Percentiles rank a stretch among this genome's conserved stretches.
phyloP scores from a whole-genome alignment of 2,113 vertebrate genomes.

The Hippocampus abdominalis region DNA sequence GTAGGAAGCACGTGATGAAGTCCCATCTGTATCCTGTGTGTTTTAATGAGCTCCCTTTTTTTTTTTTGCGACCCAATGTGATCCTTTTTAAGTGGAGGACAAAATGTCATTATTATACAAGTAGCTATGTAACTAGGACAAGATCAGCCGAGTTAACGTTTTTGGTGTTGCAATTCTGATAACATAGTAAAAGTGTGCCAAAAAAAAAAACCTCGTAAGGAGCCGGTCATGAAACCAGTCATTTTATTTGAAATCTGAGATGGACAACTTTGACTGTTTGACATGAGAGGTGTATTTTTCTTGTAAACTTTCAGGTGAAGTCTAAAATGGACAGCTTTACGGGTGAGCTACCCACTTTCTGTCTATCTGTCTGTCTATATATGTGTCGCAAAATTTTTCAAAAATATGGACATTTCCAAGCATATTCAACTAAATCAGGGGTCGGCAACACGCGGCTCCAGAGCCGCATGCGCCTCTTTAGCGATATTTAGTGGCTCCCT shows the following conservation, averaged over 20 bases:
- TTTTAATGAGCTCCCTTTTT: conserved; percentile 39
- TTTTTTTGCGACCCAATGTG: conserved; percentile 9
- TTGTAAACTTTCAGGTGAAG: not conserved
- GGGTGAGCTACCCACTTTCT: not conserved
- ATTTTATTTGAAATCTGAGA: not conserved
- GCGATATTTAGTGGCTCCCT: no score
- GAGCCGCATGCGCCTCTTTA: no score
- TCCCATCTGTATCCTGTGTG: conserved; percentile 36
- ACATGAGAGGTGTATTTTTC: no score
- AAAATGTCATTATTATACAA: conserved; percentile 1
- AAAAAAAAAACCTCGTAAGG: no score
- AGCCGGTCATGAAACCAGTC: no score
- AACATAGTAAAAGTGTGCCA: no score
- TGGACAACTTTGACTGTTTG: not conserved
- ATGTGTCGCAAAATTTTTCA: no score
- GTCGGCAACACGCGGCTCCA: no score
- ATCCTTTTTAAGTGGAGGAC: conserved; percentile 7
- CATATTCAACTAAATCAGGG: not conserved
- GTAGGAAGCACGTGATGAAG: conserved; percentile 43
- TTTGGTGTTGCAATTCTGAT: no score
- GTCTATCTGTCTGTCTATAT: no score
- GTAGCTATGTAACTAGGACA: not conserved
- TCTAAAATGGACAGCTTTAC: not conserved
- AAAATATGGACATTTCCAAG: no score
- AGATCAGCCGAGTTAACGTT: no score